phyloP scores from a whole-genome alignment of 2,113 vertebrate genomes.

The Chlamydotis undulata region DNA sequence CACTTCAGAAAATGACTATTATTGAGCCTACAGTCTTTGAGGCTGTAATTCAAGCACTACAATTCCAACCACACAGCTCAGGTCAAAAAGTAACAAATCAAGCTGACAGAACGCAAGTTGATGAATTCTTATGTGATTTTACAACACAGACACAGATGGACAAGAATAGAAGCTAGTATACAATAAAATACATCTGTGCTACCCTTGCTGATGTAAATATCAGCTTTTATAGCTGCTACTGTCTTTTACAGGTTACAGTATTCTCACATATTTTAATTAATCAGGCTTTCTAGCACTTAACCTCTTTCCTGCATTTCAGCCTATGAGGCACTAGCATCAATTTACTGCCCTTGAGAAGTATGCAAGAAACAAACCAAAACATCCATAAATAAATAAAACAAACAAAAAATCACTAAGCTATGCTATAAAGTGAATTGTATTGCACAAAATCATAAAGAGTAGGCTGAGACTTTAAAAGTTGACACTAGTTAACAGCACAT shows the following conservation, averaged over 20 bases:
- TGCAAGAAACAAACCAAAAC: not conserved
- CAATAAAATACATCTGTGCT: not conserved
- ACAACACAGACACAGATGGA: not conserved
- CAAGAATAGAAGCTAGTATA: not conserved
- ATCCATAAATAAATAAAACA: not conserved
- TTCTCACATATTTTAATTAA: conserved; percentile 13
- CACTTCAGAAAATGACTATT: conserved; percentile 28
- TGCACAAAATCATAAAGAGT: not conserved
- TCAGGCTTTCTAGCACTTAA: not conserved
- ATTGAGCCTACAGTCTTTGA: conserved; percentile 1
- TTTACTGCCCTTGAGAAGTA: not conserved
- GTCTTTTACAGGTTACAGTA: not conserved
- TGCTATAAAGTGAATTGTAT: not conserved
- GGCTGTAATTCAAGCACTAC: not conserved
- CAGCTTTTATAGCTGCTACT: not conserved
- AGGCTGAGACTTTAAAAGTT: not conserved
- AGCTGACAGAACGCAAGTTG: not conserved
- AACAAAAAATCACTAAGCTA: not conserved
- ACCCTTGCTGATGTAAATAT: not conserved
- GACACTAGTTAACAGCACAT: not conserved
- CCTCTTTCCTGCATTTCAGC: not conserved
- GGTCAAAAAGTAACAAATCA: conserved; percentile 52
- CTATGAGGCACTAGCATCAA: not conserved
- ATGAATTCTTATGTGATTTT: conserved; percentile 37
- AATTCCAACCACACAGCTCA: conserved; percentile 6